Conservation (phyloP, 2,888 invertebrate species). For the Lumbricus terrestris region DNA sequence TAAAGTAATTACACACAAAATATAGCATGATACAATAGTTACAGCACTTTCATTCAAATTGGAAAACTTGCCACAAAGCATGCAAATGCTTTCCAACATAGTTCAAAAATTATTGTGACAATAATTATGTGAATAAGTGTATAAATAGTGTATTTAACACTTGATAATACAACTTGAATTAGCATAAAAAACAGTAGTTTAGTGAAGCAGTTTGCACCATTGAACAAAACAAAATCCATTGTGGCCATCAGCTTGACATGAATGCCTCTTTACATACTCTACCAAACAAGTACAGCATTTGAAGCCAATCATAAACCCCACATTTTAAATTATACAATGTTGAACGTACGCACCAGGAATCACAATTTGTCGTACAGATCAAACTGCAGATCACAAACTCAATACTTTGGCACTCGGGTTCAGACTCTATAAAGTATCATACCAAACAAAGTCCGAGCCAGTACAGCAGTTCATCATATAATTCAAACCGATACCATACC, state of each 20-base stretch:
- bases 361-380: neutral
- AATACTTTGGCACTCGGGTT: neutral
- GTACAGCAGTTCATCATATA: neutral
- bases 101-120: neutral
- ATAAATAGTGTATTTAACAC: neutral
- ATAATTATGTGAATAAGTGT: no score
- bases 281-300: neutral
- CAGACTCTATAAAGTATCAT: neutral
- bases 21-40: neutral
- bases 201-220: neutral
- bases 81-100: no score
- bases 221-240: neutral
- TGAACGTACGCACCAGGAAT: neutral
- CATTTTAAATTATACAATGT: neutral
- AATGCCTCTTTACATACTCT: neutral
- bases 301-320: neutral
- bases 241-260: neutral
- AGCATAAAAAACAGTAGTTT: neutral
- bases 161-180: neutral
- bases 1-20: neutral
- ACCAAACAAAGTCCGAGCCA: neutral
- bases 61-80: no score
- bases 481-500: neutral
- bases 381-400: neutral
- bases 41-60: neutral